Base-by-base conservation (phyloP, 2,113 vertebrate species). In the Sceloporus tristichus region DNA sequence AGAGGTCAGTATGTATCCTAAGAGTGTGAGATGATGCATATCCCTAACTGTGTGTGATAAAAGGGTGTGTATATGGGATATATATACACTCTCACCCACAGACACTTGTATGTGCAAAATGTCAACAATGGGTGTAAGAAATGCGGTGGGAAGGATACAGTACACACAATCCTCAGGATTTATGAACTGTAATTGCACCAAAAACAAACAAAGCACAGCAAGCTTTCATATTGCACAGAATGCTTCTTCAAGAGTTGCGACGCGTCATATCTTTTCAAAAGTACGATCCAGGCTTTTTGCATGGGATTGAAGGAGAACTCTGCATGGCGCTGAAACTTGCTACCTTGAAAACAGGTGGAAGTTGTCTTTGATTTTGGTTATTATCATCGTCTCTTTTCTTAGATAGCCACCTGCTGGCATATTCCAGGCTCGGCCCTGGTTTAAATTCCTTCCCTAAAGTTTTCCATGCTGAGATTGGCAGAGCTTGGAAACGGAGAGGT, bases 361-460 rank as follows among this genome's bases (percentile, higher is more conserved):
- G 42, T 59, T 29, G 56, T 27, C 10, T 21, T 34, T 34, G 66
- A 25, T 19, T 14, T 11, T 29, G 25, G 27, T n/a, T 29, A 9
- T 6, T 8, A 25, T 48, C 48, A 2, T 0, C 1, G 29, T 27
- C n/a, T 38, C 27, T 3, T 1, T 62, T 68, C n/a, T 5, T 1
- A 34, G 54, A 34, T 53, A 19, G 27, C 18, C 76, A 23, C 34
- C 66, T 27, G 40, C 68, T 75, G 68, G 27, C 10, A 0, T 11
- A 7, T 19, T 65, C 8, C 29, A 9, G 21, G 23, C 21, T 48
- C 42, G 1, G 3, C 29, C 53, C 42, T 80, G 21, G 56, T 7
- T 54, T 29, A 8, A 48, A 48, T 23, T 23, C 23, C 7, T n/a
- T 1, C 9, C 77, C 29, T 59, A 59, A 34, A 34, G 56, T 8